These are phyloP conservation scores for Drosophila mauritiana DNA, from an alignment of 1,140 invertebrate species.

Conservation along the genomic window DNA sequence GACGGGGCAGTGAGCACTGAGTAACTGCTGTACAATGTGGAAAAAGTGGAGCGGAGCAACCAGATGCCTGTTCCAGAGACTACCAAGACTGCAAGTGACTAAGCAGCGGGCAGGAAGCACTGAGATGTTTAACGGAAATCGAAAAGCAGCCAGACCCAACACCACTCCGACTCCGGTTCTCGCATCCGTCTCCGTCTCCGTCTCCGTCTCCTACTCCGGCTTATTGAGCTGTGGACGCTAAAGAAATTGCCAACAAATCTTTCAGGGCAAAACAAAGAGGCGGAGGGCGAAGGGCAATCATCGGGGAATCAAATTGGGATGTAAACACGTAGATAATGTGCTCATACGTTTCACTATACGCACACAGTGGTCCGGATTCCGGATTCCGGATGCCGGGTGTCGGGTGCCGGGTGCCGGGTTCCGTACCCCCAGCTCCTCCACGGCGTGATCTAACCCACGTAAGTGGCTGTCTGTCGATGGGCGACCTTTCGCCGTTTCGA, in stretches of 20 bases:
- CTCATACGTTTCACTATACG: slow-evolving; percentile 77
- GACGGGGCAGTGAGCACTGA: neutral
- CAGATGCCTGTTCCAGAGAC: slow-evolving; percentile 35
- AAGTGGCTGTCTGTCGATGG: slow-evolving; percentile 45
- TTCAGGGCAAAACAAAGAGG: slow-evolving; percentile 58
- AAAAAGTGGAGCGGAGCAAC: neutral
- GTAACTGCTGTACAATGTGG: slow-evolving; percentile 4
- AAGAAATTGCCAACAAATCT: slow-evolving; percentile 73
- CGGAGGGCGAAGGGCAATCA: slow-evolving; percentile 44
- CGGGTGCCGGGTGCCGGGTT: neutral
- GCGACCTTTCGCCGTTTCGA: slow-evolving; percentile 18
- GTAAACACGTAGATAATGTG: slow-evolving; percentile 84
- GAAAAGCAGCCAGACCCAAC: slow-evolving; percentile 51
- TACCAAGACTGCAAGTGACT: slow-evolving; percentile 50
- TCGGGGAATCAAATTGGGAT: slow-evolving; percentile 83
- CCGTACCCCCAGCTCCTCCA: neutral
- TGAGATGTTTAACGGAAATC: slow-evolving; percentile 61
- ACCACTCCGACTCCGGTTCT: neutral
- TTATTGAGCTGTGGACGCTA: slow-evolving; percentile 47
- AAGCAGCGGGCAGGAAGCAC: slow-evolving; percentile 69
- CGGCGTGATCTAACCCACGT: slow-evolving; percentile 21
- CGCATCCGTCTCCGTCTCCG: neutral
- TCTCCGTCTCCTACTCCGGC: neutral
- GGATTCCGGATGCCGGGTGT: neutral
- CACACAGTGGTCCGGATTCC: slow-evolving; percentile 24